Conservation (phyloP, 2,113 vertebrate genomes). For the Phalacrocorax pelagicus region DNA sequence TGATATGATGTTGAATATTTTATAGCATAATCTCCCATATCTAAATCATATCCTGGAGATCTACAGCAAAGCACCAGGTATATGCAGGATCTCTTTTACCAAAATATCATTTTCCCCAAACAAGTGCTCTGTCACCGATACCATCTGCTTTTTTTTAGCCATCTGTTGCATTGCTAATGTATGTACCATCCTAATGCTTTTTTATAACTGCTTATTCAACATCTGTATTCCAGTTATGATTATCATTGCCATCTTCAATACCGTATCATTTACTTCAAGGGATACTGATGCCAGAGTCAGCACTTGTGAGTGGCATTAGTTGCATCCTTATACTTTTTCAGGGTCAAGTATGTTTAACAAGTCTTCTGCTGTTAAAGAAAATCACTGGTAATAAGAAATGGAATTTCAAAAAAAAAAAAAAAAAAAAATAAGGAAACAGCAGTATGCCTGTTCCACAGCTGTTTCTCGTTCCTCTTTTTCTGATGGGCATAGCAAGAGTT, state of each 20-base stretch:
- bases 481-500: background rate
- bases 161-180: background rate
- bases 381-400: background rate
- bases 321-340: background rate
- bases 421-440: background rate
- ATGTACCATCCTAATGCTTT: background rate
- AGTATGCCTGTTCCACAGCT: background rate
- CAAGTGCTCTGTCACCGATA: background rate
- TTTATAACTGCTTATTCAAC: background rate
- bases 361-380: background rate
- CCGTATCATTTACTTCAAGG: background rate
- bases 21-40: background rate
- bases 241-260: background rate
- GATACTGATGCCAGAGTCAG: background rate
- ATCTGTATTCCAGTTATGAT: background rate
- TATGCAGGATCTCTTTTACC: background rate
- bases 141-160: background rate
- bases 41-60: background rate
- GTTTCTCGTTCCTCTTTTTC: background rate
- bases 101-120: background rate
- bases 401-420: background rate
- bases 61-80: background rate
- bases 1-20: background rate
- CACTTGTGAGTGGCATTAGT: background rate
- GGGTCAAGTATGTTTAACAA: background rate